Base-by-base conservation (phyloP, 2,888 invertebrate genomes). In the Cheilosia scutellata region DNA sequence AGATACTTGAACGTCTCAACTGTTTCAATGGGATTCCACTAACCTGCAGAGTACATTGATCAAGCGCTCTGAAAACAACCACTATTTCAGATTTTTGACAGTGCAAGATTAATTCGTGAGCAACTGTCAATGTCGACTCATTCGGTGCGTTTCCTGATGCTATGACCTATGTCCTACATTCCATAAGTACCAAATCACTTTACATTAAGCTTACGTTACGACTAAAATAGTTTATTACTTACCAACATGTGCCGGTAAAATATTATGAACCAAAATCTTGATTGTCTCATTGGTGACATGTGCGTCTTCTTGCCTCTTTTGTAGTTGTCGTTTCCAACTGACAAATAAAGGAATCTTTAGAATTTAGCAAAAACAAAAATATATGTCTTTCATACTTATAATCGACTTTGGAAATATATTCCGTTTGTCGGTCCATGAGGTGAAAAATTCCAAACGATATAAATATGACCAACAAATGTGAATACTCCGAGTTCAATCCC, bases 181-280 rank as follows among this genome's bases (percentile, higher is more conserved):
- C 2, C 29, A 29, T 29, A 29, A 29, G 5, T 5, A 7, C 5
- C 11, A 11, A 5, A 37, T 37, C 2, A 37, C 42, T 42, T 5
- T n/a, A 1, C n/a, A 5, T n/a, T n/a, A n/a, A 3, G 5, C n/a
- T 47, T 16, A 20, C 16, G 16, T 2, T 1, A 1, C 4, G 5
- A 2, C 13, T 5, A 5, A 13, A 42, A n/a, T n/a, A 1, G 5
- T 4, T 40, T 20, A 20, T 4, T 31, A 91, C 94, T 90, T 91
- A 97, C 97, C 98, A 87, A 99, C 98, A 92, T 98, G 98, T 25
- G 95, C 95, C 0, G 99, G 99, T 47, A 99, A 93, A 90, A 99
- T 98, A 91, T 99, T 99, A 90, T 97, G 95, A 47, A 99, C 94
- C 44, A 99, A 93, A 92, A 97, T 95, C 89, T 96, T 97, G 92